A percentile compares a stretch with the other conserved stretches of the same genome.
phyloP scores from a whole-genome alignment of 2,888 invertebrate genomes.

The Drosophila quinaria region DNA sequence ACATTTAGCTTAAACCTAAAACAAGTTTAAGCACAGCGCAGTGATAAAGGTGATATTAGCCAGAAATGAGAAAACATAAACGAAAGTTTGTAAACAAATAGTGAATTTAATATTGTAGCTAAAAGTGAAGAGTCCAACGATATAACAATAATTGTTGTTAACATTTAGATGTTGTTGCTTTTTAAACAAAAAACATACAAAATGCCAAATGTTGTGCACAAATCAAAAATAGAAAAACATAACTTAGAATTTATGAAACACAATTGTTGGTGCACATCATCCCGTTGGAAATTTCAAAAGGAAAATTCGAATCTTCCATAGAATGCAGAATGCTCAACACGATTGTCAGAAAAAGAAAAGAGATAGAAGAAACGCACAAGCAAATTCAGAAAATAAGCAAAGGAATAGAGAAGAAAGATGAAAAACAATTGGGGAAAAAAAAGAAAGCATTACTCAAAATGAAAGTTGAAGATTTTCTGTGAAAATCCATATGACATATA shows the following conservation, averaged over 20 bases:
- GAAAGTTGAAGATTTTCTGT: constrained; percentile 79
- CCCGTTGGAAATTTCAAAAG: constrained; percentile 34
- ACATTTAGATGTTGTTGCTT: constrained; percentile 62
- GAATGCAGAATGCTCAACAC: constrained; percentile 71
- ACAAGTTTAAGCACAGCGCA: constrained; percentile 67
- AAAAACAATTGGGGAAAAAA: constrained; percentile 59
- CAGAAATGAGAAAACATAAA: constrained; percentile 48
- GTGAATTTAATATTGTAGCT: constrained; percentile 68
- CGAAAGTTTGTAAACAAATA: constrained; percentile 70
- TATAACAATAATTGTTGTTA: constrained; percentile 68
- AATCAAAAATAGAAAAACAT: constrained; percentile 32
- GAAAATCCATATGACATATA: constrained; percentile 73
- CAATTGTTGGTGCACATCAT: constrained; percentile 34
- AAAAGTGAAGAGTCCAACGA: constrained; percentile 60
- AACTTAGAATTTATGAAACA: constrained; percentile 6
- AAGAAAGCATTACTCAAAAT: constrained; percentile 72
- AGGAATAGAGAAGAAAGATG: constrained; percentile 24
- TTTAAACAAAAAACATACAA: constrained; percentile 1
- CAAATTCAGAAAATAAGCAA: constrained; percentile 23
- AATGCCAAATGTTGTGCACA: constrained; percentile 70
- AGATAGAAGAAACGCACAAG: constrained; percentile 42
- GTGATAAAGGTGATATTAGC: constrained; percentile 80
- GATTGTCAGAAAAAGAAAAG: constrained; percentile 29
- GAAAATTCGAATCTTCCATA: constrained; percentile 64
- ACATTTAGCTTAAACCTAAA: constrained; percentile 68